Evolutionary conservation across 2,113 vertebrate species (phyloP), one percentile per base, ranked within the genome.

Genomic region (Puntigrus tetrazona): DNA sequence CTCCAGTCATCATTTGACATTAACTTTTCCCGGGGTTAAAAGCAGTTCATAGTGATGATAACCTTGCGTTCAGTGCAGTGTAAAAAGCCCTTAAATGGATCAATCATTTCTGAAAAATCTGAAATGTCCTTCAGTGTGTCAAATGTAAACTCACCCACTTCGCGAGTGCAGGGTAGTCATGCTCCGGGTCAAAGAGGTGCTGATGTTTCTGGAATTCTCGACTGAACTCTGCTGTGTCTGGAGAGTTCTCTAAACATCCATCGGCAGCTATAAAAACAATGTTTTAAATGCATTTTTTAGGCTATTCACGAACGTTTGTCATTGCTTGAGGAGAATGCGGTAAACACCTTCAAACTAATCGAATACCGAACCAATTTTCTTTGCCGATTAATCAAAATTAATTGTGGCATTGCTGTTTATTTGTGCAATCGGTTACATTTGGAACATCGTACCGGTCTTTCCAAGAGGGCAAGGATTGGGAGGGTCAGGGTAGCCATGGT

Each of bases 211-310:
- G 98, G 89, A 97, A 99, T 89, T 99, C 96, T 90, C 94, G 95
- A 92, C 97, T 99, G 93, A 99, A 99, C 91, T 97, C 96, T 0
- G 97, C 98, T 6, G 97, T 99, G 93, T 99, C 97, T 0, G 97
- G 97, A 29, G 95, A 96, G 29, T 98, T 96, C 92, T 98, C 97
- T 88, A 99, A 91, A 89, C 98, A 99, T 36, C 97, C 97, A 55
- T 99, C 96, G 83, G 93, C 94, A 85, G 88, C 97, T 98, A 89
- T 5, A 36, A 65, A 36, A 41, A 73, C 18, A 83, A 57, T 70
- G 18, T 27, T 36, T 13, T 38, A 25, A 72, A 22, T 22, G 6
- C n/a, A n/a, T n/a, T n/a, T n/a, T 55, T 22, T 55, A 65, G 27
- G 27, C 9, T 16, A 43, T 11, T 36, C n/a, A 11, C 8, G 47